Conservation (phyloP, 2,797 vertebrate genomes). For the Bradypodion ventrale region DNA sequence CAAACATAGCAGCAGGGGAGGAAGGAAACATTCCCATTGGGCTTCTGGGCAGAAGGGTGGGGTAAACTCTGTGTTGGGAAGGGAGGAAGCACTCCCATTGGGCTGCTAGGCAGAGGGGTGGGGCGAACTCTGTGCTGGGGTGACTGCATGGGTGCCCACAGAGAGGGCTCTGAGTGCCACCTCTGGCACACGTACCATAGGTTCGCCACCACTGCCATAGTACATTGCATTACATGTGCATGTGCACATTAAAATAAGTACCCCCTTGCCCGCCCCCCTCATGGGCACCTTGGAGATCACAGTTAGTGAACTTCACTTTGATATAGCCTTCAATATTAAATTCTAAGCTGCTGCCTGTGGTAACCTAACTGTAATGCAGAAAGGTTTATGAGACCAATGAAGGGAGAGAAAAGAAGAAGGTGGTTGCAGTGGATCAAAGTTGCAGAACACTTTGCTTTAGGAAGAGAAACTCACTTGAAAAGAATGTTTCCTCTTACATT, state of each 20-base stretch:
- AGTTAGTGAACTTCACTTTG: slow-evolving; percentile 41
- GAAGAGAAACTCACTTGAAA: slow-evolving; percentile 29
- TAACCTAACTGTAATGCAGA: slow-evolving; percentile 46
- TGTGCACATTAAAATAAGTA: slow-evolving; percentile 8
- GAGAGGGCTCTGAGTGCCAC: too few relatives aligned
- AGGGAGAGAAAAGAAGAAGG: background rate
- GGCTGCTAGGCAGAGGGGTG: too few relatives aligned
- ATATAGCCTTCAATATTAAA: slow-evolving; percentile 52
- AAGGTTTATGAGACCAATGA: background rate
- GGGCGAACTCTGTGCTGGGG: too few relatives aligned
- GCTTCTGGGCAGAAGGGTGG: too few relatives aligned
- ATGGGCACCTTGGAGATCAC: slow-evolving; percentile 43
- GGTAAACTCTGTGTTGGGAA: too few relatives aligned
- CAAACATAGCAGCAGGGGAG: too few relatives aligned
- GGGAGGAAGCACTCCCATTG: too few relatives aligned
- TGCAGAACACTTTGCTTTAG: slow-evolving; percentile 18
- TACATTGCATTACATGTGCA: background rate
- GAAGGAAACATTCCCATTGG: too few relatives aligned
- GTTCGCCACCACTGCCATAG: too few relatives aligned
- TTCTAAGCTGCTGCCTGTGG: slow-evolving; percentile 55
- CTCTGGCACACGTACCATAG: too few relatives aligned
- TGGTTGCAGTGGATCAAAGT: slow-evolving; percentile 4
- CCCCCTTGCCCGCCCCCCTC: too few relatives aligned
- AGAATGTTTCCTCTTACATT: slow-evolving; percentile 45
- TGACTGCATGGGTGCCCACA: too few relatives aligned